phyloP scores from a whole-genome alignment of 2,888 invertebrate genomes.

The Brassicogethes aeneus region DNA sequence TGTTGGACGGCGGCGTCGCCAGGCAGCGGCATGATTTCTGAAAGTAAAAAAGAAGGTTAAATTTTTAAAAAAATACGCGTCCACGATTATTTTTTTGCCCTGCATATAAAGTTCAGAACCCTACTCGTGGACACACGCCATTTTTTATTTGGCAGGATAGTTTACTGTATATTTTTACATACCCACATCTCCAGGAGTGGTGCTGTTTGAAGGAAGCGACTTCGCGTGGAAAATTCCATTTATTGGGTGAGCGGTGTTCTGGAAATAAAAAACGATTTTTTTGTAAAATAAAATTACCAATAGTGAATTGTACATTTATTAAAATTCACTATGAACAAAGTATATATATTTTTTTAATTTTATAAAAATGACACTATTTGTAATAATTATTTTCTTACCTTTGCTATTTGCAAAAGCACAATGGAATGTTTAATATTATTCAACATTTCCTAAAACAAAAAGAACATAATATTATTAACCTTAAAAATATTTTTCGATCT shows the following conservation, averaged over 20 bases:
- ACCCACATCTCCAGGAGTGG: slow-evolving; percentile 29
- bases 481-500: too few relatives aligned
- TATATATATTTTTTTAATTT: too few relatives aligned
- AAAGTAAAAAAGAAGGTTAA: too few relatives aligned
- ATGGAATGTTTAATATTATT: slow-evolving; percentile 98
- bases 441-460: slow-evolving; percentile 67
- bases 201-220: slow-evolving; percentile 29
- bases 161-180: too few relatives aligned
- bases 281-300: slow-evolving; percentile 1
- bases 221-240: slow-evolving; percentile 78
- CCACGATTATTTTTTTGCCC: too few relatives aligned
- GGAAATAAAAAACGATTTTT: slow-evolving; percentile 27
- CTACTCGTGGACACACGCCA: too few relatives aligned
- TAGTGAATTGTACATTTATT: slow-evolving; percentile 2
- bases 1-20: slow-evolving; percentile 40
- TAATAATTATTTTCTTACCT: slow-evolving; percentile 58
- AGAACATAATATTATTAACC: slow-evolving; percentile 19
- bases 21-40: slow-evolving; percentile 26
- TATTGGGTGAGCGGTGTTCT: slow-evolving; percentile 87
- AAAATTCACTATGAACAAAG: slow-evolving; percentile 8
- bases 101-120: too few relatives aligned
- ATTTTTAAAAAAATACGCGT: too few relatives aligned
- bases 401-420: slow-evolving; percentile 94
- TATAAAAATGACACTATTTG: too few relatives aligned
- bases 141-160: too few relatives aligned